Conservation (phyloP, 2,888 invertebrate species). For the Nematopogon swammerdamellus region DNA sequence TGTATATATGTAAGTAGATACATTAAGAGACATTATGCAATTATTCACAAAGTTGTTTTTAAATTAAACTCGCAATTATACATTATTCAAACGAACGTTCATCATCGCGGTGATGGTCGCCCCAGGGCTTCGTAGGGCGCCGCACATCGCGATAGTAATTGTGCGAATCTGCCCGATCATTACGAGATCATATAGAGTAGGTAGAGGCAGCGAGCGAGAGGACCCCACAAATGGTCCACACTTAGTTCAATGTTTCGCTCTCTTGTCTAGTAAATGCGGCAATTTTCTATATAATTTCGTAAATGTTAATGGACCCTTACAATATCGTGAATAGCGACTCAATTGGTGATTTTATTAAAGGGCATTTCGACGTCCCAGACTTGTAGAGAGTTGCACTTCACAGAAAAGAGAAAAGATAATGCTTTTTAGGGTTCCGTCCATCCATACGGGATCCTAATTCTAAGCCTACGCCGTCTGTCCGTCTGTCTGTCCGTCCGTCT, state of each 20-base stretch:
- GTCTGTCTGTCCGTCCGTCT: no score
- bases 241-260: not conserved
- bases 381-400: no score
- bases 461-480: no score
- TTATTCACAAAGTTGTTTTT: no score
- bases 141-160: not conserved
- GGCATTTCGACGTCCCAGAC: no score
- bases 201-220: not conserved
- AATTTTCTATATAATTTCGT: not conserved
- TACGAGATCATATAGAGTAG: not conserved
- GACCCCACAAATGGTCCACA: not conserved
- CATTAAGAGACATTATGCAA: no score
- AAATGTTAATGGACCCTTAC: not conserved
- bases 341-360: no score
- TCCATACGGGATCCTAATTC: no score
- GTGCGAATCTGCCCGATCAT: not conserved
- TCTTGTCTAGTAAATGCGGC: not conserved
- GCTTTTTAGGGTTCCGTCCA: no score
- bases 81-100: not conserved
- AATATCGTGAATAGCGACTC: no score
- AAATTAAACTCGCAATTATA: not conserved
- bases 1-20: no score
- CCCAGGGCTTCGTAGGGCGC: not conserved
- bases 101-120: not conserved
- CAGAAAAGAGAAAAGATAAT: no score